Conservation (phyloP, 2,888 invertebrate species). For the Desoria tigrina region DNA sequence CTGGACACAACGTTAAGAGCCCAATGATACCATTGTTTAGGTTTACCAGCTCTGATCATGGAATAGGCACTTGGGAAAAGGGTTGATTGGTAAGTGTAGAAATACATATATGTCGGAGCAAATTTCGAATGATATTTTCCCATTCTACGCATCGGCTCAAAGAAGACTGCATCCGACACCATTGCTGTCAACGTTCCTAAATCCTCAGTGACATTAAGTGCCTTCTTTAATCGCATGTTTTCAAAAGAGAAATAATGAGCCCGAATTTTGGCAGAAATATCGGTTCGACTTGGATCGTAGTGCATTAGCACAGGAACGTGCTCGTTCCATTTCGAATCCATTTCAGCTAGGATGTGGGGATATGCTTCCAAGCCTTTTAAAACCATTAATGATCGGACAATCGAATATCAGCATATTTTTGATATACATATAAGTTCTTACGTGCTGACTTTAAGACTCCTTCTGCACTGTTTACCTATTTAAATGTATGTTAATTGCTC, state of each 20-base stretch:
- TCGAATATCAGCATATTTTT: too few species aligned
- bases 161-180: slow-evolving; percentile 45
- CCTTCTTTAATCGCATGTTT: background rate
- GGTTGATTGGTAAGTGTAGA: slow-evolving; percentile 40
- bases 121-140: slow-evolving; percentile 36
- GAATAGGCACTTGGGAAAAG: slow-evolving; percentile 35
- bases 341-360: slow-evolving; percentile 15
- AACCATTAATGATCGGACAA: too few species aligned
- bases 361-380: slow-evolving; percentile 29
- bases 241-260: slow-evolving; percentile 30
- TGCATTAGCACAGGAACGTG: slow-evolving; percentile 39
- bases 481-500: too few species aligned
- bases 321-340: slow-evolving; percentile 40
- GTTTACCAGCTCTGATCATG: slow-evolving; percentile 29
- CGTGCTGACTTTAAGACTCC: slow-evolving; percentile 41
- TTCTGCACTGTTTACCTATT: too few species aligned
- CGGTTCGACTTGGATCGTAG: slow-evolving; percentile 36
- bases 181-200: slow-evolving; percentile 37
- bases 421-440: slow-evolving; percentile 7
- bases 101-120: slow-evolving; percentile 46
- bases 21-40: slow-evolving; percentile 25
- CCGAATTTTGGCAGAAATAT: slow-evolving; percentile 34
- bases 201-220: slow-evolving; percentile 6
- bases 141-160: slow-evolving; percentile 36
- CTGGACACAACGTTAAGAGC: slow-evolving; percentile 7